Conservation (phyloP, 2,797 vertebrate species). For the Amblyraja radiata region DNA sequence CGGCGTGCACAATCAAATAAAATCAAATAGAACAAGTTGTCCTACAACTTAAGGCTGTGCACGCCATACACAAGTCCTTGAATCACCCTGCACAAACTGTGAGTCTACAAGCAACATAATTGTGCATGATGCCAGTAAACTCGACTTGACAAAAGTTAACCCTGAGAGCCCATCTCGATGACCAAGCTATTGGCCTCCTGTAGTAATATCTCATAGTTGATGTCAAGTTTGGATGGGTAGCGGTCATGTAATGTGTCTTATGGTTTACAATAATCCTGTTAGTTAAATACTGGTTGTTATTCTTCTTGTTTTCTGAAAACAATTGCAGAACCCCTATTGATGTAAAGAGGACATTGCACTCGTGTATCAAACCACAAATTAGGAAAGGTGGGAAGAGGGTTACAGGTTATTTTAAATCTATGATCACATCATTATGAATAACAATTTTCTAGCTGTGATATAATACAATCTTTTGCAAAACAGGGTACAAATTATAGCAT, state of each 20-base stretch:
- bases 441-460: background rate
- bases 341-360: background rate
- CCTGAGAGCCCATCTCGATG: background rate
- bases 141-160: background rate
- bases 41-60: no score
- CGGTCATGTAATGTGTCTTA: background rate
- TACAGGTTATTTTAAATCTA: background rate
- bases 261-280: background rate
- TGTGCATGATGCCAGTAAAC: no score
- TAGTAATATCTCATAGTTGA: background rate
- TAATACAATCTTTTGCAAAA: background rate
- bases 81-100: no score
- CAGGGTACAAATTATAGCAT: background rate
- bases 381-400: background rate
- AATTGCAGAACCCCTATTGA: no score
- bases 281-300: background rate
- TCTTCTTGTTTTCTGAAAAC: background rate
- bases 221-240: background rate
- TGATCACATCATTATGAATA: background rate
- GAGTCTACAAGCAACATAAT: no score
- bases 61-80: no score
- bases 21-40: no score
- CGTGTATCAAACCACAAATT: background rate
- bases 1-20: no score
- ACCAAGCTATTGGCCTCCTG: background rate